Conservation (phyloP, 2,888 invertebrate genomes). For the Ophion costatus region DNA sequence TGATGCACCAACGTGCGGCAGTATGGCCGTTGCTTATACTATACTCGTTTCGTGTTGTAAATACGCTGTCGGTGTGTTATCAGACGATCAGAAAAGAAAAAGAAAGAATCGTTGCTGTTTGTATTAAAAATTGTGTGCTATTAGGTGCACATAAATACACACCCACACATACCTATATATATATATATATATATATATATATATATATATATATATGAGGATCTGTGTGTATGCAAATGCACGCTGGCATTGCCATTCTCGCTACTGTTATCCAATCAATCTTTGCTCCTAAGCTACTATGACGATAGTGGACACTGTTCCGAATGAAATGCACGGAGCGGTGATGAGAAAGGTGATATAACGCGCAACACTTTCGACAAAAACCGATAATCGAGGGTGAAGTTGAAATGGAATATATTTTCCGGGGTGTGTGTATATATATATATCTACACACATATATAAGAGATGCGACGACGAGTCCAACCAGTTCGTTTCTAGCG, state of each 20-base stretch:
- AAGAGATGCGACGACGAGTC: too few species aligned
- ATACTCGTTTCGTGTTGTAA: conserved; percentile 71
- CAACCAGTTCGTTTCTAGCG: too few species aligned
- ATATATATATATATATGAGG: background rate
- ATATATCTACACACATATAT: too few species aligned
- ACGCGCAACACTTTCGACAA: background rate
- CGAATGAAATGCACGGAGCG: background rate
- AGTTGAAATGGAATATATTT: background rate
- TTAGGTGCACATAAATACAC: background rate
- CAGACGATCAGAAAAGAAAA: conserved; percentile 11
- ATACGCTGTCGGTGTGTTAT: conserved; percentile 68
- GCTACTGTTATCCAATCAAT: conserved; percentile 4
- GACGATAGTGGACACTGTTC: background rate
- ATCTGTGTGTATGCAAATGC: background rate
- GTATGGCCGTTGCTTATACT: conserved; percentile 69
- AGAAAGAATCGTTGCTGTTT: conserved; percentile 1
- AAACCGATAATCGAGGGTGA: background rate
- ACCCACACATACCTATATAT: conserved; percentile 4
- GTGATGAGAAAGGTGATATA: background rate
- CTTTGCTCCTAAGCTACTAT: background rate
- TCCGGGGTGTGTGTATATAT: background rate
- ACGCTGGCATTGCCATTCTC: conserved; percentile 24
- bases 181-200: background rate
- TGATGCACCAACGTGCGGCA: conserved; percentile 2
- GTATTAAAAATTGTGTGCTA: conserved; percentile 11